phyloP scores from a whole-genome alignment of 2,113 vertebrate species.

The Crotalus tigris region DNA sequence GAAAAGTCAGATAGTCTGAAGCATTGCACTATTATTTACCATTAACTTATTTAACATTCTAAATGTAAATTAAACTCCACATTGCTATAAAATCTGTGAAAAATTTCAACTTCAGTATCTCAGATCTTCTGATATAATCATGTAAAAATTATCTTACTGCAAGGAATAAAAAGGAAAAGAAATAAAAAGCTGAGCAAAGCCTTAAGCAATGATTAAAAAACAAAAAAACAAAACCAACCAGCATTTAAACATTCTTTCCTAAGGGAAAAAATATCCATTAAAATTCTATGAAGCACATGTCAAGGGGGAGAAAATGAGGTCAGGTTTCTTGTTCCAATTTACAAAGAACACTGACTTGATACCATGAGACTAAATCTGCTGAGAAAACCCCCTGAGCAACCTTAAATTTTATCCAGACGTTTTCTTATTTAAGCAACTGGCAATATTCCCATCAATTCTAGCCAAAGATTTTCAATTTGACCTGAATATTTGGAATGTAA shows the following conservation, averaged over 20 bases:
- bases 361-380: neutral
- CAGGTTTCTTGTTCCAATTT: neutral
- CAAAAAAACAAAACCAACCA: neutral
- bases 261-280: neutral
- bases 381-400: neutral
- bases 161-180: neutral
- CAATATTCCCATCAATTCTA: neutral
- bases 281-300: constrained; percentile 5
- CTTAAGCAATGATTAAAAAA: neutral
- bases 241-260: neutral
- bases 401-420: neutral
- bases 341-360: neutral
- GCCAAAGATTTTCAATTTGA: neutral
- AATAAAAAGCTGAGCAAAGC: neutral
- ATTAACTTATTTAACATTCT: neutral
- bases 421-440: neutral
- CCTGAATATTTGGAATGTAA: neutral
- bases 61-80: neutral
- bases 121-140: neutral
- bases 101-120: neutral
- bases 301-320: constrained; percentile 1
- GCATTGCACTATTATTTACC: neutral
- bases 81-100: neutral
- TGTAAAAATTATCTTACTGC: neutral
- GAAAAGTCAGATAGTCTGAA: neutral